These are phyloP conservation scores for Trichopria drosophilae DNA, from an alignment of 2,888 invertebrate species.

Conservation along the genomic window DNA sequence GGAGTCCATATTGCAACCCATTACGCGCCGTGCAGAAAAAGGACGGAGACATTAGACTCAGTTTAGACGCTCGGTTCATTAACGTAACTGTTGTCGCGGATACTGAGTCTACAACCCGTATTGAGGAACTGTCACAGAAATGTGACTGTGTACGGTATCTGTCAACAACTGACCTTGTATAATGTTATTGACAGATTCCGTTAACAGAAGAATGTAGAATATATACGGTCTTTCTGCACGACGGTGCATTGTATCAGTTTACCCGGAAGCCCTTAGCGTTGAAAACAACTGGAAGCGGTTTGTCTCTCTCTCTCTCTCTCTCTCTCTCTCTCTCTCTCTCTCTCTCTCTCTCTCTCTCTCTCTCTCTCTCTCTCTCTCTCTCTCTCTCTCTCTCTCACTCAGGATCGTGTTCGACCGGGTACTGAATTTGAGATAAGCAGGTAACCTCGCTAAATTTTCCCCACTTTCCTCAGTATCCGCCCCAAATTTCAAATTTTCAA, in stretches of 20 bases:
- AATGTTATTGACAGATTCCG: constrained; percentile 29
- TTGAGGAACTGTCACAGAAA: constrained; percentile 31
- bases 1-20: neutral
- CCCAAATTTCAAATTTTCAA: too few relatives aligned
- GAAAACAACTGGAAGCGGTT: too few relatives aligned
- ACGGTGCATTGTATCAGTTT: too few relatives aligned
- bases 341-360: too few relatives aligned
- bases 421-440: too few relatives aligned
- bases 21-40: constrained; percentile 33
- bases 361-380: too few relatives aligned
- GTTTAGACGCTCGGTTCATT: constrained; percentile 44
- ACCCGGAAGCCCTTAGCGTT: constrained; percentile 42
- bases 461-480: too few relatives aligned
- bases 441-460: too few relatives aligned
- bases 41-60: constrained; percentile 40
- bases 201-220: constrained; percentile 10
- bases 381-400: too few relatives aligned
- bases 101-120: constrained; percentile 35
- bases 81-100: constrained; percentile 43
- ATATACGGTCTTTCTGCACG: constrained; percentile 24
- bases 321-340: too few relatives aligned
- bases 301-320: too few relatives aligned
- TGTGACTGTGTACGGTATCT: constrained; percentile 29
- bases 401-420: too few relatives aligned
- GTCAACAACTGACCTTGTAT: constrained; percentile 31